These are phyloP conservation scores for Melanocharis versteri DNA, from an alignment of 2,113 vertebrate genomes.

Conservation along the genomic window DNA sequence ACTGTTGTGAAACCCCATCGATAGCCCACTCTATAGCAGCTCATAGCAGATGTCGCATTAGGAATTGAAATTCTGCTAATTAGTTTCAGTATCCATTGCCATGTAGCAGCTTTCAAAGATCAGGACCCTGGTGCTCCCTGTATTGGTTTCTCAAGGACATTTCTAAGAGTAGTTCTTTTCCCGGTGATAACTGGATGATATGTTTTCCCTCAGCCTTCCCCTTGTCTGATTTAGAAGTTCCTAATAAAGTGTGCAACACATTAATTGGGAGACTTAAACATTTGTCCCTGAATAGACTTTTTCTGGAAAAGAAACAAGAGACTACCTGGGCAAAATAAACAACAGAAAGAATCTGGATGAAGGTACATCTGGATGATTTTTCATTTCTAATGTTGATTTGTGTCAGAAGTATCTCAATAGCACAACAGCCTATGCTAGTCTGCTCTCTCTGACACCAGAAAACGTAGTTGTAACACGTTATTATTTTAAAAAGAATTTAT, in stretches of 20 bases:
- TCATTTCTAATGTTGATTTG: background rate
- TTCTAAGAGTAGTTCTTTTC: background rate
- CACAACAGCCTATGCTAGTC: background rate
- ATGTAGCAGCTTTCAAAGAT: background rate
- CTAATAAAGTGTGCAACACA: background rate
- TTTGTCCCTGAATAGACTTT: background rate
- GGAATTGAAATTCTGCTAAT: background rate
- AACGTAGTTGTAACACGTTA: background rate
- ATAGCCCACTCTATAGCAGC: background rate
- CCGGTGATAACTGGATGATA: background rate
- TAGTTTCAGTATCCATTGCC: background rate
- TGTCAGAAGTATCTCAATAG: background rate
- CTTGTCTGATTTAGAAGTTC: background rate
- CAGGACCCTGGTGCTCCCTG: background rate
- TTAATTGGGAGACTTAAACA: background rate
- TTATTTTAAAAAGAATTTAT: background rate
- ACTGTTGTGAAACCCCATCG: background rate
- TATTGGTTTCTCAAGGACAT: background rate
- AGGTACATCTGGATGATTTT: background rate
- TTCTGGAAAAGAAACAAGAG: background rate
- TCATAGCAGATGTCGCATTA: background rate
- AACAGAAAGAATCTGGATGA: background rate
- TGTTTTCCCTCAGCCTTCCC: background rate
- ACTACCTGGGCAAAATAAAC: background rate
- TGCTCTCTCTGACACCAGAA: background rate